These are phyloP conservation scores for Bujurquina vittata DNA, from an alignment of 2,113 vertebrate species.

Conservation along the genomic window DNA sequence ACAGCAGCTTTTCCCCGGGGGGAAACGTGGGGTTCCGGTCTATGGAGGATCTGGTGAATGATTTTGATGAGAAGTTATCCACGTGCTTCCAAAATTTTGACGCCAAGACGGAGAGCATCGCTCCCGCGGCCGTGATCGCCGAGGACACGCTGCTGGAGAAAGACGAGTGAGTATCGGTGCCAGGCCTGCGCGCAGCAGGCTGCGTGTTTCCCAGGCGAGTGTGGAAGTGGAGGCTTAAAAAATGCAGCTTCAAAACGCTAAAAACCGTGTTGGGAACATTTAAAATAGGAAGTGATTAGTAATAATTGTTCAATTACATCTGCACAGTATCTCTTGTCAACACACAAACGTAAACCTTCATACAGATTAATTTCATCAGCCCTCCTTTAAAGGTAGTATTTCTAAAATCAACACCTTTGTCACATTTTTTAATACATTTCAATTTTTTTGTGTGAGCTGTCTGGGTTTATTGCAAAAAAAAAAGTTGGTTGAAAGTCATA, in stretches of 20 bases:
- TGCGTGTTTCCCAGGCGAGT: background rate
- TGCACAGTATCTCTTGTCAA: background rate
- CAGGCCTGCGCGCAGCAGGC: slow-evolving; percentile 4
- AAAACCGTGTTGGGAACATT: background rate
- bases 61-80: slow-evolving; percentile 84
- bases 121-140: slow-evolving; percentile 79
- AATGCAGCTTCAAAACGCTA: background rate
- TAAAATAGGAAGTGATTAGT: background rate
- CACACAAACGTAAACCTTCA: background rate
- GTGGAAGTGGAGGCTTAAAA: too few relatives aligned
- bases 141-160: slow-evolving; percentile 86
- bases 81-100: slow-evolving; percentile 82
- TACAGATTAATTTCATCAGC: background rate
- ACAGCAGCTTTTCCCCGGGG: slow-evolving; percentile 62
- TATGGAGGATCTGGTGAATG: slow-evolving; percentile 77
- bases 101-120: slow-evolving; percentile 68
- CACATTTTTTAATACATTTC: background rate
- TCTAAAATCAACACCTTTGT: background rate
- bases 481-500: background rate
- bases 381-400: background rate
- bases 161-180: slow-evolving; percentile 88
- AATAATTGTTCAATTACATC: background rate
- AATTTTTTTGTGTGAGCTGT: background rate
- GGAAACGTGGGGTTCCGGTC: slow-evolving; percentile 57
- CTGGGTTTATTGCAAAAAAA: background rate